Base-by-base conservation (phyloP, 2,797 vertebrate species). In the Oophaga sylvatica region DNA sequence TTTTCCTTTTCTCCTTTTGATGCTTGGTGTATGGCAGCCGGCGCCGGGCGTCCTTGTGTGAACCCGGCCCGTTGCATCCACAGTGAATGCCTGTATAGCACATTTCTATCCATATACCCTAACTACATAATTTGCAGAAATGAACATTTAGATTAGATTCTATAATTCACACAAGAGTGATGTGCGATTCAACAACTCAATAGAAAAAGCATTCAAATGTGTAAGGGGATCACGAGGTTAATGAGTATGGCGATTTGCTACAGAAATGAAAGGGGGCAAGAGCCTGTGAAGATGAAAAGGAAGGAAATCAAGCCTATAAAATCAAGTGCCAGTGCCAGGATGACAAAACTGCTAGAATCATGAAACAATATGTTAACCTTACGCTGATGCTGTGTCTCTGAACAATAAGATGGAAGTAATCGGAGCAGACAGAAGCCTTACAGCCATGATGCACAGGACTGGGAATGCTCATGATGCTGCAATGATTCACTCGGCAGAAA, bases 351-450 rank as follows among this genome's bases (percentile, higher is more conserved):
- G 83, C 41, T 85, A 65, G 1, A 29, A 78, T 65, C 60, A 41
- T 56, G 45, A n/a, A 77, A 85, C 83, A 85, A 85, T 85, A 84
- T 75, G 73, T 56, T 77, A 85, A 31, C 35, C 26, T 53, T 65
- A 78, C 75, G 41, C 73, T 73, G 56, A 35, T 80, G 63, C 75
- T 78, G 16, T n/a, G 62, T 67, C 84, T 65, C 22, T 48, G 83
- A 62, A 77, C 83, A 84, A 85, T 60, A 86, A 71, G 65, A 80
- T 80, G 53, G 77, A 86, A 86, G 31, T 80, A 80, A 86, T 83
- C 22, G 29, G 31, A 82, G 60, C 56, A 41, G 86, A 87, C 80
- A 87, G 70, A 78, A 83, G 73, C 81, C 86, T 70, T 83, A 78
- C 71, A 87, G 62, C 45, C 85, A 86, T 86, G 57, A 81, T 48